Percentiles rank a stretch among this genome's conserved stretches.
Conservation (phyloP, 1,140 invertebrate genomes). For the Calosoma granatense region DNA sequence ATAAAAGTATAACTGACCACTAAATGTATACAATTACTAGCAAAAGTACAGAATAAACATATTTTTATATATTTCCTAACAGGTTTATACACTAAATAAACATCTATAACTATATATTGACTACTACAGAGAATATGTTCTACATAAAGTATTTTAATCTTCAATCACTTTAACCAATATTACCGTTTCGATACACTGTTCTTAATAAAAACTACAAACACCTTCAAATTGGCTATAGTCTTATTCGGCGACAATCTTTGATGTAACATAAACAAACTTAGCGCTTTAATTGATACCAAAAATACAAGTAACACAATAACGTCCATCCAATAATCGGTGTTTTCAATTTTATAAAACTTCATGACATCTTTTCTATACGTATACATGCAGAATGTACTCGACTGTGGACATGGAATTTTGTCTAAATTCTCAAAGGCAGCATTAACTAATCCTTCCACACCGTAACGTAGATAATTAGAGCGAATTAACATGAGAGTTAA, state of each 20-base stretch:
- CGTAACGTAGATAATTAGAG: slow-evolving; percentile 68
- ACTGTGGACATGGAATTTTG: slow-evolving; percentile 52
- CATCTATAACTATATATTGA: too few species aligned
- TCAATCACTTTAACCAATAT: too few species aligned
- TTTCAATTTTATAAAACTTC: slow-evolving; percentile 50
- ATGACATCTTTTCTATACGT: slow-evolving; percentile 49
- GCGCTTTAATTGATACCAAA: slow-evolving; percentile 44
- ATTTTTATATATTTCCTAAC: too few species aligned
- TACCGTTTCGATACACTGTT: too few species aligned
- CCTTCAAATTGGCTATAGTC: slow-evolving; percentile 47
- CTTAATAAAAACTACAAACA: too few species aligned
- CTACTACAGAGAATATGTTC: too few species aligned
- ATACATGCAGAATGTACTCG: slow-evolving; percentile 59
- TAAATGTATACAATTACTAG: too few species aligned
- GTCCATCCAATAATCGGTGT: slow-evolving; percentile 49
- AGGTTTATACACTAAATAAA: too few species aligned
- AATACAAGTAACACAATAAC: slow-evolving; percentile 43
- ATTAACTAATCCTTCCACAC: slow-evolving; percentile 61
- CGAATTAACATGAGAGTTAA: slow-evolving; percentile 66
- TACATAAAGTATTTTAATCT: too few species aligned
- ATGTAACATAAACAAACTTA: slow-evolving; percentile 52
- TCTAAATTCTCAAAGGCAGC: slow-evolving; percentile 61
- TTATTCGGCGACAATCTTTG: slow-evolving; percentile 56
- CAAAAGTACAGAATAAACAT: too few species aligned
- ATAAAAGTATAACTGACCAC: too few species aligned